Evolutionary conservation across 2,113 vertebrate genomes (phyloP).

Genomic region (Ceratotherium simum): DNA sequence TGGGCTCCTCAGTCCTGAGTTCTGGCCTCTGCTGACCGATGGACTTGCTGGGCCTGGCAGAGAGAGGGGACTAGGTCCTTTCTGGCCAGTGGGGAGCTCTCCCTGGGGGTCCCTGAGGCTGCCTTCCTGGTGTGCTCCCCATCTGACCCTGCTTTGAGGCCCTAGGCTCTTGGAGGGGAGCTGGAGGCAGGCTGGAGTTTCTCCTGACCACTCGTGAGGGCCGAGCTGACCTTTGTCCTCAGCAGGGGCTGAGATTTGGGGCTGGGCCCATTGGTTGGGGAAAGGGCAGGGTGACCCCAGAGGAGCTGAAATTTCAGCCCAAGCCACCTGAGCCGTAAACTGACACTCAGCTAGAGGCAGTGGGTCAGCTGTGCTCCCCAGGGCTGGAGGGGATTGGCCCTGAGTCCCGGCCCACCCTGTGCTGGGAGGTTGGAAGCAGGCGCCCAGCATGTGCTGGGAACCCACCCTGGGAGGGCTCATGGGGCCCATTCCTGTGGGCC

Average conservation of each 20-base stretch:
- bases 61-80: not conserved
- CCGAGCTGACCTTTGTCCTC: not conserved
- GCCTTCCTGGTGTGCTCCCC: not conserved
- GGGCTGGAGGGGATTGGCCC: not conserved
- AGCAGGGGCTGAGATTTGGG: not conserved
- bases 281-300: not conserved
- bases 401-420: not conserved
- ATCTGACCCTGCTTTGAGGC: not conserved
- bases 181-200: not conserved
- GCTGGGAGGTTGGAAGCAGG: not conserved
- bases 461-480: rapidly evolving
- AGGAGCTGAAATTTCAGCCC: not conserved
- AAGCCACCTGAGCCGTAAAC: rapidly evolving
- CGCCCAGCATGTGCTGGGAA: rapidly evolving
- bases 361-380: not conserved
- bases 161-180: not conserved
- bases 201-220: rapidly evolving
- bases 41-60: not conserved
- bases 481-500: not conserved
- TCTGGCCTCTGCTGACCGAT: not conserved
- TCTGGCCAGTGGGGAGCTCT: not conserved
- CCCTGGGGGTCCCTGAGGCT: rapidly evolving
- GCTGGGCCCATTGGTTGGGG: not conserved
- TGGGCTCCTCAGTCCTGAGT: not conserved
- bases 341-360: not conserved